These are phyloP conservation scores for Narcine bancroftii DNA, from an alignment of 2,113 vertebrate species.

Conservation along the genomic window DNA sequence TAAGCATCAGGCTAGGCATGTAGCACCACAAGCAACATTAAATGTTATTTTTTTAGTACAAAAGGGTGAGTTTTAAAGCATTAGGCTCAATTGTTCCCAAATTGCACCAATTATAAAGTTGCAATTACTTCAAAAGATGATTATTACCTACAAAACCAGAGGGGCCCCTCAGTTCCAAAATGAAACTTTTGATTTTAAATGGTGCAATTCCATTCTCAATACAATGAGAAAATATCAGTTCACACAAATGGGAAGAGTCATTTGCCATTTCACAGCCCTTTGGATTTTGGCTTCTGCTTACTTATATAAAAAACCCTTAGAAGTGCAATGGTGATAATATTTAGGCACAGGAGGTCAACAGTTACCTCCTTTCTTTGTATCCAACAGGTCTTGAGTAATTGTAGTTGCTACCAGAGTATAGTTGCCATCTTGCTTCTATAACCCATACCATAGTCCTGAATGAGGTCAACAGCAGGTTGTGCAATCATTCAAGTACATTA, in stretches of 20 bases:
- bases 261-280: slow-evolving; percentile 30
- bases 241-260: neutral
- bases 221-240: neutral
- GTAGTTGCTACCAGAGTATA: neutral
- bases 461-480: slow-evolving; percentile 16
- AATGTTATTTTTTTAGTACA: slow-evolving; percentile 21
- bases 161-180: slow-evolving; percentile 3
- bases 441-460: neutral
- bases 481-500: neutral
- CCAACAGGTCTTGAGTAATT: slow-evolving; percentile 5
- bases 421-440: slow-evolving; percentile 30
- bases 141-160: neutral
- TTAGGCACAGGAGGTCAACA: slow-evolving; percentile 12
- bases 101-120: slow-evolving; percentile 28
- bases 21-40: slow-evolving; percentile 13
- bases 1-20: neutral
- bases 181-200: slow-evolving; percentile 18
- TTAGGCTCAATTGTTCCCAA: slow-evolving; percentile 32
- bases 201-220: slow-evolving; percentile 22
- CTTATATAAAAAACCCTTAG: neutral
- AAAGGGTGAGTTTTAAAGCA: neutral
- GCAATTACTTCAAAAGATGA: slow-evolving; percentile 15
- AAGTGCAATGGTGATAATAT: neutral
- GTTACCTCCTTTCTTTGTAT: slow-evolving; percentile 8
- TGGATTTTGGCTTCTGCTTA: slow-evolving; percentile 31